Evolutionary conservation across 30 jellyfish, hydroid and myxozoan genomes (phyloP).

Genomic region (Hydra vulgaris): DNA sequence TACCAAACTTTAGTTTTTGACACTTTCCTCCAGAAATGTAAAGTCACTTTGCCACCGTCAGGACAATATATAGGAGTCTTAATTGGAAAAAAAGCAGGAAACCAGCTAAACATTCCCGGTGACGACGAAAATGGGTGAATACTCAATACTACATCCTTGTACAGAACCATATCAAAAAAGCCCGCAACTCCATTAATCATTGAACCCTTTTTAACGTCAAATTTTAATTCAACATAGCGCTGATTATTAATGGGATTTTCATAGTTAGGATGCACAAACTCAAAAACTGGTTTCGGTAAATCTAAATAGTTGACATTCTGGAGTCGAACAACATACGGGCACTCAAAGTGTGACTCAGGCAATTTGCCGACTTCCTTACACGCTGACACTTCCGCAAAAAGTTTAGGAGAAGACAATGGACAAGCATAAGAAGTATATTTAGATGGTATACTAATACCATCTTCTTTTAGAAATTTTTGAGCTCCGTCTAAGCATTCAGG

Average conservation of each 20-base stretch:
- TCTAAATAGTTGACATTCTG: constrained; percentile 64
- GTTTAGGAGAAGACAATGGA: constrained; percentile 78
- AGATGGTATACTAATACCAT: constrained; percentile 87
- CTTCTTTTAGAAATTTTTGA: constrained; percentile 79
- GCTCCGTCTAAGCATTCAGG: constrained; percentile 99
- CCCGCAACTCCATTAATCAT: constrained; percentile 96
- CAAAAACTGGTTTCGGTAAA: constrained; percentile 66
- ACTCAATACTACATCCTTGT: constrained; percentile 74
- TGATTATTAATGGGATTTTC: constrained; percentile 65
- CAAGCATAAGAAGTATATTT: constrained; percentile 78
- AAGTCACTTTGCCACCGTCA: constrained; percentile 41
- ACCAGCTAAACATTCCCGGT: constrained; percentile 99
- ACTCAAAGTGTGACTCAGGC: constrained; percentile 83
- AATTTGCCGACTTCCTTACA: constrained; percentile 76
- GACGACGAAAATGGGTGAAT: constrained; percentile 89
- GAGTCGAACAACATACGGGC: constrained; percentile 96
- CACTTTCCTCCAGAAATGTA: constrained; percentile 86
- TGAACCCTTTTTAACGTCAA: constrained; percentile 41
- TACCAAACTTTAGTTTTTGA: constrained; percentile 91
- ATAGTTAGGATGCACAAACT: constrained; percentile 79
- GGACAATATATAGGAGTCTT: constrained; percentile 79
- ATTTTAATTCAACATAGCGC: constrained; percentile 50
- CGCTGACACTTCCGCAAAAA: constrained; percentile 63
- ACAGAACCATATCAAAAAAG: constrained; percentile 69
- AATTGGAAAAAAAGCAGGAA: constrained; percentile 56